Percentiles rank a stretch among this genome's conserved stretches.
Conservation (phyloP, 2,888 invertebrate genomes). For the Metalampra italica region DNA sequence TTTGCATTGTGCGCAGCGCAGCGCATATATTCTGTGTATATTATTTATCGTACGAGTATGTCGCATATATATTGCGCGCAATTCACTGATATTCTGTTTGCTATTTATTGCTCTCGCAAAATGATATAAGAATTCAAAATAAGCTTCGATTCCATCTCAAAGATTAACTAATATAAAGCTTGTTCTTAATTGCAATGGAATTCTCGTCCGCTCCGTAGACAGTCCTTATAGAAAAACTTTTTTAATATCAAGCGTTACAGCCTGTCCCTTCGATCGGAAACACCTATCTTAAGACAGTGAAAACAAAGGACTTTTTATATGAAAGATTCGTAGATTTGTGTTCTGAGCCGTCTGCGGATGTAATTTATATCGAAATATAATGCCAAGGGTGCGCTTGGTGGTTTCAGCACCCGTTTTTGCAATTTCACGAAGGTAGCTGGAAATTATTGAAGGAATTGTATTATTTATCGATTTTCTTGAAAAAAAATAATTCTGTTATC, state of each 20-base stretch:
- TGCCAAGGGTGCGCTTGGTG: too few species aligned
- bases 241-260: conserved; percentile 70
- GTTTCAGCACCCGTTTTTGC: too few species aligned
- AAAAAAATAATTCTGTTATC: too few species aligned
- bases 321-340: conserved; percentile 54
- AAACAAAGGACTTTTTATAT: conserved; percentile 60
- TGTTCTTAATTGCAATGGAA: conserved; percentile 51
- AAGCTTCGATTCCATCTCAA: neutral
- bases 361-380: conserved; percentile 19
- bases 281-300: conserved; percentile 56
- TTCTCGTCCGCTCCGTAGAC: conserved; percentile 38
- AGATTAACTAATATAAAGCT: conserved; percentile 25
- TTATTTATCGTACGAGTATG: too few species aligned
- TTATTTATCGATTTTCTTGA: too few species aligned
- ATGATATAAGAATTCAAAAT: neutral
- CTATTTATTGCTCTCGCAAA: too few species aligned
- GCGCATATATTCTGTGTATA: neutral
- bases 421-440: too few species aligned
- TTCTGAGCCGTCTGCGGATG: conserved; percentile 38
- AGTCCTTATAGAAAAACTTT: conserved; percentile 66
- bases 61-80: too few species aligned
- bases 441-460: too few species aligned
- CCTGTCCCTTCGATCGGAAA: conserved; percentile 60
- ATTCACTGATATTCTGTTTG: neutral
- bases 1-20: neutral